phyloP scores from a whole-genome alignment of 2,888 invertebrate genomes.

The Saturnia japonica region DNA sequence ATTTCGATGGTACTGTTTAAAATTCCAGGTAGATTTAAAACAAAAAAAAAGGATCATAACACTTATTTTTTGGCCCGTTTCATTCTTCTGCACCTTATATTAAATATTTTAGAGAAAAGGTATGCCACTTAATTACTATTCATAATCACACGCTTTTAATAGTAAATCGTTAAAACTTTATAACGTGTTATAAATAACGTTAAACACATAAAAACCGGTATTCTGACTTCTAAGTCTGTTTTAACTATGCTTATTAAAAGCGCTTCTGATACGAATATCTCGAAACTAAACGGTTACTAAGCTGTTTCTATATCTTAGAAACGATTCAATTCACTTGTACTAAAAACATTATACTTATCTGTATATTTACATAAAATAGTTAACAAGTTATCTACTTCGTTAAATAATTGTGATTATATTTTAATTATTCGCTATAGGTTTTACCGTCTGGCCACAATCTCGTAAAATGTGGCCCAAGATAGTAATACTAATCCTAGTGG shows the following conservation, averaged over 20 bases:
- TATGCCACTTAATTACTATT: slow-evolving; percentile 20
- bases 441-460: no score
- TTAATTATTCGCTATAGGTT: background rate
- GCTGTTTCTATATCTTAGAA: background rate
- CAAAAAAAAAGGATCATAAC: background rate
- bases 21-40: background rate
- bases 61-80: background rate
- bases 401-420: background rate
- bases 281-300: background rate
- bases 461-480: no score
- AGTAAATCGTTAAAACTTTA: slow-evolving; percentile 17
- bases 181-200: slow-evolving; percentile 17
- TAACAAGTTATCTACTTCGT: background rate
- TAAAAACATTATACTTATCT: background rate
- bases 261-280: background rate
- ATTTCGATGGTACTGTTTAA: background rate
- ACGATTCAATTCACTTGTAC: background rate
- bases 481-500: no score
- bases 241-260: background rate
- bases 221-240: background rate
- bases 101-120: slow-evolving; percentile 17
- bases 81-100: slow-evolving; percentile 17
- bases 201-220: slow-evolving; percentile 8
- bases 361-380: background rate
- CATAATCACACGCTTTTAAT: slow-evolving; percentile 14